Evolutionary conservation across 2,113 vertebrate species (phyloP), one percentile per base, ranked within the genome.

Genomic region (Paramormyrops kingsleyae): DNA sequence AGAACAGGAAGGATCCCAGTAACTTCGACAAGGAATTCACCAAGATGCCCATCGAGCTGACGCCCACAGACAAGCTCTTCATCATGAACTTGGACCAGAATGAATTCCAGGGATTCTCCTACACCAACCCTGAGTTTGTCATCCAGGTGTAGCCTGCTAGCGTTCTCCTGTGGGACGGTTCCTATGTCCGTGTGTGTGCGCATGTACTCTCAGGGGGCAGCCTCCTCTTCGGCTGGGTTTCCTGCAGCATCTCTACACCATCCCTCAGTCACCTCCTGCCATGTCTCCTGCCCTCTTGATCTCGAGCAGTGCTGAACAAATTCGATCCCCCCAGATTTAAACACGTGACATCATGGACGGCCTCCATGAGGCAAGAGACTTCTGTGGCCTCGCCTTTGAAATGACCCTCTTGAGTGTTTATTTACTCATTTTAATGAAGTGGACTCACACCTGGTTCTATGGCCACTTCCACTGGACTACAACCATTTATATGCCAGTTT

Each of bases 11-110:
- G 0, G 98, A 99, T 91, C 97, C 97, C 7, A 97, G 97, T 91
- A 99, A 99, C 97, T 99, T 99, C 90, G 99, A 99, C 96, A 99
- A 98, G 91, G 99, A 99, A 97, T 99, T 99, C 95, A 99, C 99
- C 91, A 97, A 98, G 94, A 99, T 99, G 96, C 97, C 95, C 3
- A 97, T 99, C 94, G 98, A 99, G 91, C 97, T 99, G 92, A 99
- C 99, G 0, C 99, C 98, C 88, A 99, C 98, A 0, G 99, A 99
- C 95, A 99, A 99, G 95, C 98, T 99, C 94, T 99, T 99, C 97
- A 99, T 99, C 95, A 99, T 99, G 98, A 99, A 99, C 95, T 96
- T 99, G 96, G 98, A 99, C 96, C 99, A 99, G 95, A 99, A 98
- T 66, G 99, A 99, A 94, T 99, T 99, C 94, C 98, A 97, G 88